phyloP scores from a whole-genome alignment of 2,888 invertebrate genomes.

The Aspidiotus destructor region DNA sequence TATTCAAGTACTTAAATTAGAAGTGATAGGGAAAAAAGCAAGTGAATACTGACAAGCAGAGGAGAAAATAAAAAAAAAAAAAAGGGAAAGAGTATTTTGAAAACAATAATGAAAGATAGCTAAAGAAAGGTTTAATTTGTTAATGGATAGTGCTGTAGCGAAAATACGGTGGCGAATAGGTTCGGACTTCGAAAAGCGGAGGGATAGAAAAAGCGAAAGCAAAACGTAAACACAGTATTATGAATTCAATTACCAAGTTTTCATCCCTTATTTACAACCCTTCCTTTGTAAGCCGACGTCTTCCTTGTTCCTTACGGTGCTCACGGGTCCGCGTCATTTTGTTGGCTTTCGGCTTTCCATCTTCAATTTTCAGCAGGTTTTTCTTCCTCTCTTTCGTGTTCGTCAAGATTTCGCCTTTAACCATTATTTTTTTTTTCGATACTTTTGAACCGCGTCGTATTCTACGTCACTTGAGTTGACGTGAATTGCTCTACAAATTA shows the following conservation, averaged over 20 bases:
- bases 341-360: neutral
- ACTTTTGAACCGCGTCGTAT: too few species aligned
- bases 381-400: neutral
- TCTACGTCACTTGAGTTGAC: too few species aligned
- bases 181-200: constrained; percentile 6
- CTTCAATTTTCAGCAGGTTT: neutral
- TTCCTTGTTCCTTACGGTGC: neutral
- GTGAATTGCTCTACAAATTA: too few species aligned
- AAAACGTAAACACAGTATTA: constrained; percentile 19
- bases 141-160: constrained; percentile 11
- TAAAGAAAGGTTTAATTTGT: constrained; percentile 15
- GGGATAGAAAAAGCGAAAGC: constrained; percentile 13
- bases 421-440: too few species aligned
- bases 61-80: neutral
- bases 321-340: neutral
- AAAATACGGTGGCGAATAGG: neutral
- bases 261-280: constrained; percentile 20
- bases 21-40: too few species aligned
- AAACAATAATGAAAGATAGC: constrained; percentile 14
- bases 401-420: too few species aligned
- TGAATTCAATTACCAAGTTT: constrained; percentile 20
- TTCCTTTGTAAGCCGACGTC: constrained; percentile 10
- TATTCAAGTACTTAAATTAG: too few species aligned
- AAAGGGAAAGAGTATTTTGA: constrained; percentile 6
- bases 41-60: neutral